Conservation (phyloP, 37 sponge, comb jelly and placozoan genomes). For the Dysidea cf. avara region DNA sequence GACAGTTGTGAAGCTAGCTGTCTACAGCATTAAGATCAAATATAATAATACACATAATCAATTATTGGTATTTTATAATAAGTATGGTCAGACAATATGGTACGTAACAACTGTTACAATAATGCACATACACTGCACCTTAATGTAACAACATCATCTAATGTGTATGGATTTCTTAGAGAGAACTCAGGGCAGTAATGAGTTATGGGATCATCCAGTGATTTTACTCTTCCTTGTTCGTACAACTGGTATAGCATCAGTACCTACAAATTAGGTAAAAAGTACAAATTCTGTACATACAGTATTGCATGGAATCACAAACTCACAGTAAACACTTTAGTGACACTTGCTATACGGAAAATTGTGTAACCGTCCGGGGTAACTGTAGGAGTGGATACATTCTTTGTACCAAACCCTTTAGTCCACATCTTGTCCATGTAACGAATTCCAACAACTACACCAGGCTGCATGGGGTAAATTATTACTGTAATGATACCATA, state of each 20-base stretch:
- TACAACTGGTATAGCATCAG: constrained; percentile 53
- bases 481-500: too few relatives aligned
- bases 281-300: too few relatives aligned
- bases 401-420: constrained; percentile 34
- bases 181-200: constrained; percentile 54
- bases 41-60: too few relatives aligned
- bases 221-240: constrained; percentile 41
- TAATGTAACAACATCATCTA: not conserved
- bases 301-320: too few relatives aligned
- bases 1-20: constrained; percentile 64
- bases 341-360: constrained; percentile 68
- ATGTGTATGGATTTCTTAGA: constrained; percentile 30
- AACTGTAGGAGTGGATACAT: not conserved
- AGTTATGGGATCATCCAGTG: constrained; percentile 61
- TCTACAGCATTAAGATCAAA: too few relatives aligned
- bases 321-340: constrained; percentile 70
- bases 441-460: constrained; percentile 36
- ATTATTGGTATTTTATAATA: too few relatives aligned
- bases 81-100: too few relatives aligned
- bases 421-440: constrained; percentile 45
- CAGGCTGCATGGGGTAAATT: constrained; percentile 39
- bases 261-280: constrained; percentile 13
- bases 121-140: too few relatives aligned
- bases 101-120: too few relatives aligned
- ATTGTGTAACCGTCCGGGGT: constrained; percentile 26